phyloP scores from a whole-genome alignment of 2,888 invertebrate species.

The Flexamia atlantica region DNA sequence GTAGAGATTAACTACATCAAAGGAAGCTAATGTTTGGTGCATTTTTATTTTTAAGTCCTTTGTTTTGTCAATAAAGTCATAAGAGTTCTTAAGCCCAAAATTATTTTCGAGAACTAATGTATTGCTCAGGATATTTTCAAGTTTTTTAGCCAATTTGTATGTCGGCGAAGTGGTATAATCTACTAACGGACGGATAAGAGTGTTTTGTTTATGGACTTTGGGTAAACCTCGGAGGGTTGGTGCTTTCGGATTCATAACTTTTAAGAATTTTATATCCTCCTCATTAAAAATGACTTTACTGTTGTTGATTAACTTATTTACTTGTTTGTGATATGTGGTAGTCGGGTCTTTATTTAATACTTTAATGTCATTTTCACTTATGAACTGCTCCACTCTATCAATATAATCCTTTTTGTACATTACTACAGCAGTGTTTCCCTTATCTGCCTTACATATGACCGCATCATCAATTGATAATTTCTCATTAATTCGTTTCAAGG shows the following conservation, averaged over 20 bases:
- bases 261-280: background rate
- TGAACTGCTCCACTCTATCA: background rate
- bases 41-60: too few relatives aligned
- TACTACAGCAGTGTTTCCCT: background rate
- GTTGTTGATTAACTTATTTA: background rate
- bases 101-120: background rate
- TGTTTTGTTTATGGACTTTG: constrained; percentile 21
- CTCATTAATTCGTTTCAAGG: background rate
- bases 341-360: background rate
- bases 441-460: background rate
- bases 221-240: constrained; percentile 9
- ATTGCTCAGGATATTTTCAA: background rate
- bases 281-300: background rate
- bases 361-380: background rate
- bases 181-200: constrained; percentile 21
- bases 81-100: too few relatives aligned
- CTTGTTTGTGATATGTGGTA: too few relatives aligned
- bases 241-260: background rate
- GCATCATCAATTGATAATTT: background rate
- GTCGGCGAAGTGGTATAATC: constrained; percentile 5
- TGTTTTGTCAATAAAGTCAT: too few relatives aligned
- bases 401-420: background rate
- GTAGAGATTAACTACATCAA: too few relatives aligned
- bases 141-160: constrained; percentile 8
- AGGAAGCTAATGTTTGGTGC: too few relatives aligned